Base-by-base conservation (phyloP, 1,140 invertebrate species). In the Apolygus lucorum region DNA sequence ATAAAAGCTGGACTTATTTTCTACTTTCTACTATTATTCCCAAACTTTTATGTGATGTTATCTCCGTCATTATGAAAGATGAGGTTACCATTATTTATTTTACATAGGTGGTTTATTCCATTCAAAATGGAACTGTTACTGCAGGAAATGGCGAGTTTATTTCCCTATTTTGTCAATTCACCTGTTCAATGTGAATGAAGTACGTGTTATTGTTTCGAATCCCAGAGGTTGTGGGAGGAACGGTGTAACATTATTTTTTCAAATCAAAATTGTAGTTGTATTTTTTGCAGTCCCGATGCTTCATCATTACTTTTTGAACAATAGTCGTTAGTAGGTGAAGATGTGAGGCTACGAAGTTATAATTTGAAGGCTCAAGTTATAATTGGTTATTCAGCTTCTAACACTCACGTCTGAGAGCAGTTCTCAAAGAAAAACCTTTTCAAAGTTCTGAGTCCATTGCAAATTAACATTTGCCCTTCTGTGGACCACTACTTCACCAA, bases 41-140 rank as follows among this genome's bases (percentile, higher is more conserved):
- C 54, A 4, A 42, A 24, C n/a, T 59, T 59, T 13, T 17, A 59
- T 59, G 54, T 59, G 54, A 59, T 59, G 8, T 59, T 59, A 11
- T 59, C 22, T 24, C 17, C 17, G 34, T 42, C 34, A 42, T 42
- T 42, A n/a, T 42, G 34, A 42, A 42, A 4, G 34, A 42, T 42
- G 34, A 42, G 34, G 34, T 59, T 59, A 59, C 54, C 54, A 59
- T 17, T 59, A 59, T 59, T 59, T 59, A 59, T 59, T 59, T 59
- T 17, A 42, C 17, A 8, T 17, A 17, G 17, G 34, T 8, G 34
- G 34, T 42, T 42, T 42, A 4, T 42, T 42, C 34, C 34, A 42
- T 42, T 42, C 17, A 17, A 42, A 42, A 42, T 42, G 34, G 34
- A 42, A 42, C 34, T 42, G 17, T 42, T 17, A 17, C 34, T 42